Conservation (phyloP, 2,888 invertebrate species). For the Noctua pronuba region DNA sequence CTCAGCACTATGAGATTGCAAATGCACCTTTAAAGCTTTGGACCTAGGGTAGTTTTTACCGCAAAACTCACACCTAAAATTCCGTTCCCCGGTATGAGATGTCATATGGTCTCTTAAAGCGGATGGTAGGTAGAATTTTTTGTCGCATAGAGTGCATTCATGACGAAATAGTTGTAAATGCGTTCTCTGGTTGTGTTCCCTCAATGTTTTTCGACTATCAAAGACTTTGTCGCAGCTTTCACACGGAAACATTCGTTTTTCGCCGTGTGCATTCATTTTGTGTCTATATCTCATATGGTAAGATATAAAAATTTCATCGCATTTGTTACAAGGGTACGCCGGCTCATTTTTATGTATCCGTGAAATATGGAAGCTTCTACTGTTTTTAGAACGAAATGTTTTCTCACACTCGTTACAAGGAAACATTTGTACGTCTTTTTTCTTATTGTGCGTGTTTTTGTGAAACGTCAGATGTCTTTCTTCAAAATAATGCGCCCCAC, state of each 20-base stretch:
- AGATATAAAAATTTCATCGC: conserved; percentile 69
- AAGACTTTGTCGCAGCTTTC: conserved; percentile 76
- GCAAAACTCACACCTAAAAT: conserved; percentile 87
- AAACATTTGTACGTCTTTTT: conserved; percentile 62
- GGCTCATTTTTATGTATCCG: conserved; percentile 72
- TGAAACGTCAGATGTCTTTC: conserved; percentile 78
- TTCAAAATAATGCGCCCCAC: conserved; percentile 80
- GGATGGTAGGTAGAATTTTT: conserved; percentile 78
- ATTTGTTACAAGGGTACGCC: conserved; percentile 71
- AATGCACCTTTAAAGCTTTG: conserved; percentile 83
- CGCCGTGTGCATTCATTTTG: conserved; percentile 75
- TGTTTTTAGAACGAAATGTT: conserved; percentile 72
- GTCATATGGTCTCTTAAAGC: conserved; percentile 87
- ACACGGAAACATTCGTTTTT: conserved; percentile 73
- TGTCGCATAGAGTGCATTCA: conserved; percentile 82
- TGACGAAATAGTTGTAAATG: conserved; percentile 77
- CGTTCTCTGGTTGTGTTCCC: conserved; percentile 74
- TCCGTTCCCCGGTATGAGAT: conserved; percentile 87
- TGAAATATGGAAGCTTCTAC: conserved; percentile 68
- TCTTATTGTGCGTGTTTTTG: conserved; percentile 43
- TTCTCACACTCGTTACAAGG: conserved; percentile 81
- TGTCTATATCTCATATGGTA: conserved; percentile 69
- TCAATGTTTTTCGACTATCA: conserved; percentile 71
- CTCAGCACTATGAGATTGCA: conserved; percentile 86
- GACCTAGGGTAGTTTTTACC: conserved; percentile 88